These are phyloP conservation scores for Saccopteryx leptura DNA, from an alignment of 2,113 vertebrate genomes.

Conservation along the genomic window DNA sequence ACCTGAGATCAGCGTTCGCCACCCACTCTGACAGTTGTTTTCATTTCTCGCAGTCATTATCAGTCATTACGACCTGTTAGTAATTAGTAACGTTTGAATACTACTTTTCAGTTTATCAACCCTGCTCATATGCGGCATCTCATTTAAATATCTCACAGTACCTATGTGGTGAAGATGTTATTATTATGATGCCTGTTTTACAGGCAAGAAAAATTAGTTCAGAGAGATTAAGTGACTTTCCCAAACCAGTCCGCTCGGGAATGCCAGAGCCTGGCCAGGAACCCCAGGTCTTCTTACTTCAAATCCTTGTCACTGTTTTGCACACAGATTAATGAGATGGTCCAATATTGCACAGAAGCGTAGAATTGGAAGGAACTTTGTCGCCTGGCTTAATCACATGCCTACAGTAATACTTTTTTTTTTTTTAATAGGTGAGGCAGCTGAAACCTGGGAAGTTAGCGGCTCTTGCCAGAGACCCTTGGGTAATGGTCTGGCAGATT, in stretches of 20 bases:
- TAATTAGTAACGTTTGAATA: background rate
- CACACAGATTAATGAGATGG: background rate
- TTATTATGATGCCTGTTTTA: background rate
- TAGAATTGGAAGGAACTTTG: background rate
- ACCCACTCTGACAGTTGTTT: background rate
- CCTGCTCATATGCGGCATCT: background rate
- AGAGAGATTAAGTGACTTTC: background rate
- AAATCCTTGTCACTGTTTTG: background rate
- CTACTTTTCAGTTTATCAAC: background rate
- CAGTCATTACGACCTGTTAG: background rate
- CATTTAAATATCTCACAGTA: background rate
- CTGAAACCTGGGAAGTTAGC: background rate
- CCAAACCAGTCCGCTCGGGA: background rate
- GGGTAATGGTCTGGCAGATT: background rate
- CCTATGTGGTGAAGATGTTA: background rate
- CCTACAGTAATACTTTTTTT: background rate
- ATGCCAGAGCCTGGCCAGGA: background rate
- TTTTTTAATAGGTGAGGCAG: background rate
- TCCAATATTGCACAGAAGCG: background rate
- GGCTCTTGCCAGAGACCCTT: background rate
- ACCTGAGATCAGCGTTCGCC: background rate
- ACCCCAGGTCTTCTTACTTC: background rate
- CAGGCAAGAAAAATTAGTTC: slow-evolving; percentile 4
- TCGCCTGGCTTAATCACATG: background rate
- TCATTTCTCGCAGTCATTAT: background rate